Evolutionary conservation across 2,888 invertebrate species (phyloP), one percentile per base, ranked within the genome.

Genomic region (Dolichopus griseipennis): DNA sequence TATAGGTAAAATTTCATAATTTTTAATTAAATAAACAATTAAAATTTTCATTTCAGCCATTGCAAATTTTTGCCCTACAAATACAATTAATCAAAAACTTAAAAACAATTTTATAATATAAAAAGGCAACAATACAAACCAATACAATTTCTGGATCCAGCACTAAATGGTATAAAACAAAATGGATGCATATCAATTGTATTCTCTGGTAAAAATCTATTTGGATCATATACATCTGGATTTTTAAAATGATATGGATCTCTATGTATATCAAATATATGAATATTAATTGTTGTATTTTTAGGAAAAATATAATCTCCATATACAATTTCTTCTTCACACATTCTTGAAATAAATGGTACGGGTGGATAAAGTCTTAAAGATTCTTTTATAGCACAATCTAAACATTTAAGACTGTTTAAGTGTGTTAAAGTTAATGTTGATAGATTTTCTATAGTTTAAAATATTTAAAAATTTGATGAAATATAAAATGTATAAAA

Each of bases 21-120:
- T 82, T 18, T 83, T 77, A 21, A 87, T 75, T 15, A 88, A 79
- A 22, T 83, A 82, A 20, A 85, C 83, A 22, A 89, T 74, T 1
- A 86, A 75, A 69, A 85, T 83, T 76, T 85, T 85, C n/a, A 88
- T 84, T 76, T 89, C 89, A 62, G 87, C 75, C 78, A 87, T 84
- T 0, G 89, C 88, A 74, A 87, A 89, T 72, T 85, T 84, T 78
- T 88, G 86, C n/a, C 89, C 88, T 87, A 64, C n/a, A 70, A 64
- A 18, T 22, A 37, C n/a, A 37, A 37, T 27, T 27, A 27, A 37
- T 37, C 37, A 10, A 34, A 34, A 34, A n/a, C n/a, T 34, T 34
- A 34, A 34, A 34, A 34, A 7, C 9, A 7, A 34, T 34, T 34
- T 34, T 34, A 34, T 10, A 10, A 37, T 37, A 37, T 37, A 10